These are phyloP conservation scores for Petrocephalus schoutedeni DNA, from an alignment of 2,797 vertebrate genomes.

Conservation along the genomic window DNA sequence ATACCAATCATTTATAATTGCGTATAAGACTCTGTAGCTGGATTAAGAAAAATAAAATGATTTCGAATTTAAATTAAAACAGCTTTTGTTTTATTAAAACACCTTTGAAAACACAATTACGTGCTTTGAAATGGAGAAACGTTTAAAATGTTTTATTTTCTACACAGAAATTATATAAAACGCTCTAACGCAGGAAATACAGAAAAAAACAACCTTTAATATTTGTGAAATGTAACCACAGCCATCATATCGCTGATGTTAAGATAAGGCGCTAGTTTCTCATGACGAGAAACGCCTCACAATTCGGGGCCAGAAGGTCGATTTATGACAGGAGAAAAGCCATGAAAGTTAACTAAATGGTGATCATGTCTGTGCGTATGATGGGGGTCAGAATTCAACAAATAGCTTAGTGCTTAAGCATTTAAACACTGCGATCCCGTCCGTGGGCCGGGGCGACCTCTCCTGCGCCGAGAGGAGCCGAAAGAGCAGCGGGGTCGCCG, in stretches of 20 bases:
- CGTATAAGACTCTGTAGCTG: background rate
- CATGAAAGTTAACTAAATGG: background rate
- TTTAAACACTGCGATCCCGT: background rate
- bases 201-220: background rate
- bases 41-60: background rate
- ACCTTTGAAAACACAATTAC: background rate
- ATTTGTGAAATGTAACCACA: constrained; percentile 9
- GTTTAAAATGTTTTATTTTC: background rate
- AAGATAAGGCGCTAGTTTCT: constrained; percentile 1
- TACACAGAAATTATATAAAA: background rate
- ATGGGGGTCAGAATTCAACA: background rate
- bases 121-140: background rate
- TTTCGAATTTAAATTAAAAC: background rate
- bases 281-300: background rate
- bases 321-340: background rate
- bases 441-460: background rate
- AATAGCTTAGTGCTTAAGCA: background rate
- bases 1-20: background rate
- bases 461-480: background rate
- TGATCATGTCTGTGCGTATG: background rate
- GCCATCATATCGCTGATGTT: background rate
- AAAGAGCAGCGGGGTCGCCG: background rate
- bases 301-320: background rate
- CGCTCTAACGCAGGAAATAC: background rate
- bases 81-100: background rate